Base-by-base conservation (phyloP, 2,797 vertebrate species). In the Xiphorhynchus erythropygius region DNA sequence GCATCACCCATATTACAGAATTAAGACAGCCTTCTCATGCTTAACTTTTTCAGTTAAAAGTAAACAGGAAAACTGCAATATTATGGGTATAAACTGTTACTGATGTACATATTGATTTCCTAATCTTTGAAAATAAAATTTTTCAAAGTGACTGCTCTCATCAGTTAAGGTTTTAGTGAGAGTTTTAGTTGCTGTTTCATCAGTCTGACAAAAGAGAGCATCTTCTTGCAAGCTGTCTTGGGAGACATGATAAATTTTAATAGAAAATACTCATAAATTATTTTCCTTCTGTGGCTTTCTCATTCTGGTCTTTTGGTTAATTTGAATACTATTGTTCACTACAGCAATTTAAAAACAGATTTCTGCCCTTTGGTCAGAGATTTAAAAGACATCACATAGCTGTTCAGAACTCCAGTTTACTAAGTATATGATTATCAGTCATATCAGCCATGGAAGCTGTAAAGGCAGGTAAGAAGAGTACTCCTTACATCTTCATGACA, bases 61-160 rank as follows among this genome's bases (percentile, higher is more conserved):
- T 41, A 85, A 56, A 25, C 13, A 81, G 7, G 7, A 75, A 91
- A 65, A 19, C 6, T 35, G 27, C 24, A 83, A 39, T 68, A 70
- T 49, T 83, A 74, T 39, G 9, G 1, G 1, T 63, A 9, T 74
- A 42, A 77, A 17, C 14, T 35, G 10, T 17, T 83, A 87, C 57
- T 80, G 11, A 60, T 39, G 8, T 32, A 42, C 49, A 32, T 70
- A 68, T 42, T 68, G 60, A 81, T 87, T 77, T 91, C 10, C 1
- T 75, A 89, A 71, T 67, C 27, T 57, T 87, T 77, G 49, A 83
- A 75, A 95, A 82, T 23, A 89, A 53, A 8, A 39, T 89, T 91
- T 65, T 88, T 87, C 42, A 65, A 68, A 93, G 37, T 53, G 1
- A 2, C 7, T 69, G 3, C 18, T 90, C 5, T 84, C 19, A 57